Conservation (phyloP, 2,113 vertebrate genomes). For the human (Homo sapiens) region GRCh38 chr22:19245501-19246000, state of each 20-base stretch:
- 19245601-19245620: neutral
- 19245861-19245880: neutral
- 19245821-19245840: neutral
- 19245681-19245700: no score
- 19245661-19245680: neutral
- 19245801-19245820: neutral
- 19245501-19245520: neutral
- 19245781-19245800: neutral
- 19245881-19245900: neutral
- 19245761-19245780: neutral
- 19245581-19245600: neutral
- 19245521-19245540: neutral
- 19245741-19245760: neutral
- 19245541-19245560: neutral
- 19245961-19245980: neutral
- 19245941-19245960: neutral
- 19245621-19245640: neutral
- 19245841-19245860: neutral
- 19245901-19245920: neutral
- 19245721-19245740: neutral
- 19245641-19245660: neutral
- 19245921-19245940: neutral
- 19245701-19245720: neutral
- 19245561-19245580: neutral
- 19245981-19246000: neutral